Percentiles rank a stretch among this genome's conserved stretches.
Conservation (phyloP, 2,888 invertebrate species). For the Rotaria sp. region DNA sequence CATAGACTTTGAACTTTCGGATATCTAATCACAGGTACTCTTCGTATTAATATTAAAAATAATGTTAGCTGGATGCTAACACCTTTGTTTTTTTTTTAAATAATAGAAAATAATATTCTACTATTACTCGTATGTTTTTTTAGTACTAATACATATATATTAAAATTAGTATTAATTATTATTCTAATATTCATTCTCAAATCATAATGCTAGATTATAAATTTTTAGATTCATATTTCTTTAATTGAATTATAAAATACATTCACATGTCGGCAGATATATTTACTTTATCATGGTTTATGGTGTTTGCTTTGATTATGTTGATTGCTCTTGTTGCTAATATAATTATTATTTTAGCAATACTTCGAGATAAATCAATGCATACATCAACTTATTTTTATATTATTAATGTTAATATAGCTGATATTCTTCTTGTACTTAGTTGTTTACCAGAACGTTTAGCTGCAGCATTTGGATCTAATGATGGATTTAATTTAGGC, state of each 20-base stretch:
- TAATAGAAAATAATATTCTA: too few relatives aligned
- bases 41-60: too few relatives aligned
- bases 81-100: too few relatives aligned
- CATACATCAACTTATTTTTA: conserved; percentile 28
- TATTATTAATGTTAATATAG: conserved; percentile 11
- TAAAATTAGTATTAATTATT: too few relatives aligned
- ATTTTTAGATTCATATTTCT: too few relatives aligned
- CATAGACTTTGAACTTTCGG: too few relatives aligned
- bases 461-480: not conserved
- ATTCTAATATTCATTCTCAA: too few relatives aligned
- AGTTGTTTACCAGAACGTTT: conserved; percentile 20
- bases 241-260: not conserved
- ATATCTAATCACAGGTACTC: too few relatives aligned
- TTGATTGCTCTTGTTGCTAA: not conserved
- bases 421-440: not conserved
- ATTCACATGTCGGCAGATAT: not conserved
- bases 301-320: not conserved
- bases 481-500: not conserved
- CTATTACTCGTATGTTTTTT: too few relatives aligned
- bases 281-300: not conserved
- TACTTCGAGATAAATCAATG: conserved; percentile 14
- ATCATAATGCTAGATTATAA: too few relatives aligned
- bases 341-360: not conserved
- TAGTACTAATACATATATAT: too few relatives aligned
- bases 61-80: too few relatives aligned